Conservation (phyloP, 2,888 invertebrate species). For the Actias luna region DNA sequence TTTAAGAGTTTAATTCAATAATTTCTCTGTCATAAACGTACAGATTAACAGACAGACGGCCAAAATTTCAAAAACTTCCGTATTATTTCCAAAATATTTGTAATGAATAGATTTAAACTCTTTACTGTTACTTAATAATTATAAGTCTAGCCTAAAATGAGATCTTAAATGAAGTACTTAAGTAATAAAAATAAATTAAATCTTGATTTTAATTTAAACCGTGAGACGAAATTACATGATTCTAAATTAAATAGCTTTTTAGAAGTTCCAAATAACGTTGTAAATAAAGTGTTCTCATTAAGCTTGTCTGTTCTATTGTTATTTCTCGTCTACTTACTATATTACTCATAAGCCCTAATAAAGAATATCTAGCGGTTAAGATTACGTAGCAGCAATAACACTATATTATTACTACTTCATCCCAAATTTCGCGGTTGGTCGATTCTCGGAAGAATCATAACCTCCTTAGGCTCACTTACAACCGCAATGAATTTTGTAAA, state of each 20-base stretch:
- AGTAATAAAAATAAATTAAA: too few species aligned
- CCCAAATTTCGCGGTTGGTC: conserved; percentile 9
- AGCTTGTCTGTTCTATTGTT: not conserved
- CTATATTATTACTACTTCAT: conserved; percentile 11
- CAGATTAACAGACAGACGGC: too few species aligned
- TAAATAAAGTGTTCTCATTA: not conserved
- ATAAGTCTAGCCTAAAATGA: too few species aligned
- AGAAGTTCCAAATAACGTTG: not conserved
- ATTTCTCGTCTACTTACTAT: not conserved
- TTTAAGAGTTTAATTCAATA: too few species aligned
- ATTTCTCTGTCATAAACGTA: too few species aligned
- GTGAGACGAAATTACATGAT: too few species aligned
- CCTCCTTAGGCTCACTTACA: conserved; percentile 10
- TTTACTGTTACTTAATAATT: too few species aligned
- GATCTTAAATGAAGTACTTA: too few species aligned
- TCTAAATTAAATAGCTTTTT: not conserved
- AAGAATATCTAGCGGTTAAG: conserved; percentile 8
- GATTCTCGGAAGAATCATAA: conserved; percentile 9
- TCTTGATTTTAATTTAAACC: too few species aligned
- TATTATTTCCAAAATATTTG: too few species aligned
- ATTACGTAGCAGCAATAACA: conserved; percentile 4
- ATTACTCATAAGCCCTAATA: not conserved
- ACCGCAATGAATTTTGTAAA: conserved; percentile 1
- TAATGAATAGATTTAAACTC: too few species aligned
- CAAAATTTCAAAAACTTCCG: too few species aligned